These are phyloP conservation scores for Martes flavigula DNA, from an alignment of 2,797 vertebrate genomes.

Conservation along the genomic window DNA sequence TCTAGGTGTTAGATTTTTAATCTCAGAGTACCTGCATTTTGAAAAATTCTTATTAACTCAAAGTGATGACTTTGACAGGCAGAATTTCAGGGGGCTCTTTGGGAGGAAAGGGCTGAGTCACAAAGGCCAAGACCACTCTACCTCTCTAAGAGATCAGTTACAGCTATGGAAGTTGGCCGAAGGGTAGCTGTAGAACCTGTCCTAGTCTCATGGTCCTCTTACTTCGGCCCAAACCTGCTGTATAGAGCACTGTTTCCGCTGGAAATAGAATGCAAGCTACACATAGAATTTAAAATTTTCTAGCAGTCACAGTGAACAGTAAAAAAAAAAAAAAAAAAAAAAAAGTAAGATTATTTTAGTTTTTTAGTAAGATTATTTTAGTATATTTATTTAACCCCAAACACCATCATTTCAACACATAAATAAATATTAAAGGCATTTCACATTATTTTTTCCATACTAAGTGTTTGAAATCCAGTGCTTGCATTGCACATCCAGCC, in stretches of 20 bases:
- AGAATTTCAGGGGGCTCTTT: constrained; percentile 3
- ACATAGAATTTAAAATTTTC: background rate
- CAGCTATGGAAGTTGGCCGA: background rate
- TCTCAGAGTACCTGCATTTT: background rate
- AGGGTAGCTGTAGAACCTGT: background rate
- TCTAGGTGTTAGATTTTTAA: background rate
- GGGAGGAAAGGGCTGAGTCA: background rate
- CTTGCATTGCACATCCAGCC: background rate
- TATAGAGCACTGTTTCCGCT: background rate
- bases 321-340: background rate
- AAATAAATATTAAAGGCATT: background rate
- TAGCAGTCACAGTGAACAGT: background rate
- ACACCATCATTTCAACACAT: background rate
- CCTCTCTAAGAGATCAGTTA: background rate
- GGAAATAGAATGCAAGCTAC: constrained; percentile 2
- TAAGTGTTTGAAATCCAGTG: background rate
- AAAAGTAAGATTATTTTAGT: background rate
- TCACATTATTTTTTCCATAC: background rate
- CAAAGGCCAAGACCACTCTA: background rate
- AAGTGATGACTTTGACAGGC: background rate
- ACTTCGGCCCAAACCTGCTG: background rate
- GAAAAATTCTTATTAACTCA: background rate
- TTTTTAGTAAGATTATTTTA: background rate
- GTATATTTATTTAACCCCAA: constrained; percentile 20
- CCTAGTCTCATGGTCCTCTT: background rate